Base-by-base conservation (phyloP, 2,113 vertebrate species). In the Crypturellus undulatus region DNA sequence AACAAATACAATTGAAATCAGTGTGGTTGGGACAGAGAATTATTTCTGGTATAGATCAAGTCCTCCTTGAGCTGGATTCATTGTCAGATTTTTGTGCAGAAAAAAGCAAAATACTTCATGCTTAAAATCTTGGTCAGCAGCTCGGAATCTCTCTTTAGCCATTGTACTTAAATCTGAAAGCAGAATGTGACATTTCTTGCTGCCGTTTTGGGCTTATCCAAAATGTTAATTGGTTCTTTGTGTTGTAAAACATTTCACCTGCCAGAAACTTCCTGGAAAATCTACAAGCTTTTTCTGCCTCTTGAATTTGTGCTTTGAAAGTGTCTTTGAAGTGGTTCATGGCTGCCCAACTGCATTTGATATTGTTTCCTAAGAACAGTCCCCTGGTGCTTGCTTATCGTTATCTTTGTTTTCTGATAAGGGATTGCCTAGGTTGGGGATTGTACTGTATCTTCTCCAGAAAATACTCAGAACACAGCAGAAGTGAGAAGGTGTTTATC, bases 381-480 rank as follows among this genome's bases (percentile, higher is more conserved):
- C 8, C 12, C 36, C 28, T 38, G 22, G n/a, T 43, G 8, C 0
- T 0, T 21, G 12, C 18, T 18, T 28, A 11, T 12, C 6, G 24
- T 21, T 17, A 9, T 40, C 43, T 54, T 3, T 30, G 25, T 54
- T 54, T 6, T 11, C 26, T 18, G 21, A 43, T 1, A 2, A 59
- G n/a, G 25, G 18, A 30, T 38, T 59, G 1, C 21, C 32, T 0
- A 0, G 6, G 21, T 3, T 9, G 20, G 3, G 4, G 45, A 36
- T 70, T 25, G 28, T 47, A 19, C 12, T 0, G 0, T 16, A 0
- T 0, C 0, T 0, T 20, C 38, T 36, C 67, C 2, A 2, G 12
- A 47, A 51, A 81, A 22, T 42, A 20, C 30, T 45, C 21, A 2
- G 3, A 1, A 1, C 14, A 7, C 22, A 14, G 45, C 15, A 21